Evolutionary conservation across 2,797 vertebrate genomes (phyloP).

Genomic region (Poliocrania exsul): DNA sequence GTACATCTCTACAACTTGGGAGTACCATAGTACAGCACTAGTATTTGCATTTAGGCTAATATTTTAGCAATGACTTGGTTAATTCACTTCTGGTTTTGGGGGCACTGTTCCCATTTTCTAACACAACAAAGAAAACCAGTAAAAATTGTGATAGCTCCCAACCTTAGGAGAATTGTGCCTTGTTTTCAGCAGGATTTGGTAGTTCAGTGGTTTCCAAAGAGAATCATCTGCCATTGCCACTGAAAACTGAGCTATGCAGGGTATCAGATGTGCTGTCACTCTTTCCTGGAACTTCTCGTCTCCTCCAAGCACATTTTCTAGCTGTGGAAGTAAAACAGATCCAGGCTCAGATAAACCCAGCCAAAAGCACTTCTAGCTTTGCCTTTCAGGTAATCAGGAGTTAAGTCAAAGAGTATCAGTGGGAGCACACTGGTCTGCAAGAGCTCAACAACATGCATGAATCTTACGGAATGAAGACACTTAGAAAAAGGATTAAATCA

Average conservation of each 20-base stretch:
- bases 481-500: not conserved
- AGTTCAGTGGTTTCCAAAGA: slow-evolving; percentile 94
- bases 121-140: not conserved
- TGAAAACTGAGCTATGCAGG: slow-evolving; percentile 91
- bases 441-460: not conserved
- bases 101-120: not conserved
- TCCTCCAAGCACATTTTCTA: slow-evolving; percentile 90
- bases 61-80: not conserved
- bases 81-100: not conserved
- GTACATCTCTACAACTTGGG: not conserved
- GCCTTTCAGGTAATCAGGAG: not conserved
- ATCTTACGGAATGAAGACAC: not conserved
- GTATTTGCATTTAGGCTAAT: not conserved
- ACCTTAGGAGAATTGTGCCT: slow-evolving; percentile 87
- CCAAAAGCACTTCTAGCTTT: not conserved
- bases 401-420: not conserved
- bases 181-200: slow-evolving; percentile 92
- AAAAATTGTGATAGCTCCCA: not conserved
- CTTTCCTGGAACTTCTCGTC: slow-evolving; percentile 82
- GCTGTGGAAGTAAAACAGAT: slow-evolving; percentile 71
- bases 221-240: slow-evolving; percentile 90
- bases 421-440: not conserved
- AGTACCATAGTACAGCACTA: not conserved
- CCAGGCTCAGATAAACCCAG: not conserved
- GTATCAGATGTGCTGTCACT: slow-evolving; percentile 84